Percentiles rank a stretch among this genome's conserved stretches.
Evolutionary conservation across 2,113 vertebrate species (phyloP).

Genomic region (Heteronetta atricapilla): DNA sequence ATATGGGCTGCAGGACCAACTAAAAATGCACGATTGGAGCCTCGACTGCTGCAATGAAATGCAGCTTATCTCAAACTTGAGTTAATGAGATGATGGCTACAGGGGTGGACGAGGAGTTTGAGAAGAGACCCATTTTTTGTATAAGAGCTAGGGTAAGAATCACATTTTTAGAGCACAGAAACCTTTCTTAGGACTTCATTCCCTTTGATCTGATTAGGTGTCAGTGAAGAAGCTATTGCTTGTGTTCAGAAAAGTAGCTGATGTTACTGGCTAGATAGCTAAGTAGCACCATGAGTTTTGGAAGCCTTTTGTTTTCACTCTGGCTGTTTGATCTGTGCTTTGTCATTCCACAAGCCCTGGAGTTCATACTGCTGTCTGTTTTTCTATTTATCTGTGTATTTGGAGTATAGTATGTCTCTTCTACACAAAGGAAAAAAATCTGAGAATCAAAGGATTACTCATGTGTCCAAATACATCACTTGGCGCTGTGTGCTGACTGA

Average conservation of each 20-base stretch:
- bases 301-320: constrained; percentile 21
- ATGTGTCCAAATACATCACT: constrained; percentile 36
- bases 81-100: neutral
- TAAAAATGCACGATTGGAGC: neutral
- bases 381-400: constrained; percentile 43
- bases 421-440: neutral
- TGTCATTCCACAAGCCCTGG: neutral
- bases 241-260: neutral
- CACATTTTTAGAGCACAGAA: neutral
- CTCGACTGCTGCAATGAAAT: neutral
- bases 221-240: neutral
- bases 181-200: neutral
- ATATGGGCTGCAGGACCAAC: neutral
- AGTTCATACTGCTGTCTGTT: constrained; percentile 25
- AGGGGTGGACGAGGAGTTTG: neutral
- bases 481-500: constrained; percentile 28
- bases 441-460: constrained; percentile 53
- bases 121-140: neutral
- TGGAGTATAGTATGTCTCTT: constrained; percentile 37
- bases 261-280: neutral
- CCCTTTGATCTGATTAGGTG: neutral
- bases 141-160: neutral
- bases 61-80: neutral
- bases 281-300: neutral
- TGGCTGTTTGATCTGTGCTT: constrained; percentile 45